A percentile compares a stretch with the other conserved stretches of the same genome.
phyloP scores from a whole-genome alignment of 2,113 vertebrate species.

The Catagonus wagneri region DNA sequence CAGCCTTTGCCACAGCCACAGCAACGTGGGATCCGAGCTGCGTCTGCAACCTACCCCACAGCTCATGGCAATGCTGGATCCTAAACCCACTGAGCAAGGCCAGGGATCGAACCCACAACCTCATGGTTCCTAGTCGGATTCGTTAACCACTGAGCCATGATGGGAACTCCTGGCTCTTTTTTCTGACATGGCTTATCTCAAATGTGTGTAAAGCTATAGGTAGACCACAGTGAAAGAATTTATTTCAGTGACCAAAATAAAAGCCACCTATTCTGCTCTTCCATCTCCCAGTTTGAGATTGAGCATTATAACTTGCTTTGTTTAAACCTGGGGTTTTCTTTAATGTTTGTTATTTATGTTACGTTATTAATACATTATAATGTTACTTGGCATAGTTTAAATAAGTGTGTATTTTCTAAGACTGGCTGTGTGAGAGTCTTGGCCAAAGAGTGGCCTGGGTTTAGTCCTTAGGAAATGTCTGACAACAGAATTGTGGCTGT shows the following conservation, averaged over 20 bases:
- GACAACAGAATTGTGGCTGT: background rate
- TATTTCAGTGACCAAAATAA: background rate
- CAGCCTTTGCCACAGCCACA: too few species aligned
- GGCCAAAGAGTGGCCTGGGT: background rate
- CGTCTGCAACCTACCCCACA: too few species aligned
- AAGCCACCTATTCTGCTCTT: background rate
- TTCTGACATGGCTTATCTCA: background rate
- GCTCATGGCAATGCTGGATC: too few species aligned
- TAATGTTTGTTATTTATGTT: background rate
- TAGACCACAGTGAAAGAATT: background rate
- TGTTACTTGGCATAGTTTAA: background rate
- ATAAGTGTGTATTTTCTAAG: background rate
- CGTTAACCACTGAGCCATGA: too few species aligned
- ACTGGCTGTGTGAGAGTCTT: background rate
- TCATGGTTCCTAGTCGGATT: too few species aligned
- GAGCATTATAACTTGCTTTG: background rate
- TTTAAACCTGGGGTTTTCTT: background rate
- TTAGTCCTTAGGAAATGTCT: conserved; percentile 23
- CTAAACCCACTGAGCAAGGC: too few species aligned
- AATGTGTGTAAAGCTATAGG: background rate
- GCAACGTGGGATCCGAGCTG: too few species aligned
- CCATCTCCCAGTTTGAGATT: background rate
- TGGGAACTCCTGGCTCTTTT: too few species aligned
- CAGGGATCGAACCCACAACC: too few species aligned
- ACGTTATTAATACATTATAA: background rate